Evolutionary conservation across 2,797 vertebrate genomes (phyloP).

Genomic region (Sebastes variabilis): DNA sequence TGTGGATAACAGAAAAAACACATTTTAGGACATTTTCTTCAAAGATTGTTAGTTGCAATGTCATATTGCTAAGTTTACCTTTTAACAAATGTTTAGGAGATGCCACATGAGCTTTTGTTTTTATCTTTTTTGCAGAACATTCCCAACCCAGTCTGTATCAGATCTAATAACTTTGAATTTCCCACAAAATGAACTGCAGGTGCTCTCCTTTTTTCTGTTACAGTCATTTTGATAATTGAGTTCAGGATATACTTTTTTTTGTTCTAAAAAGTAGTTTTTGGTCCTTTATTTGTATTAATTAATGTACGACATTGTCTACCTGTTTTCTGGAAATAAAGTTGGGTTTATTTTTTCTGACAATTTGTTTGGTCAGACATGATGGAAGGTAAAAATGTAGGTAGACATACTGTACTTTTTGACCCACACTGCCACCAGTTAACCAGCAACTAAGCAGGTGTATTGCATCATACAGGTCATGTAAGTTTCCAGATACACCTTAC

Average conservation of each 20-base stretch:
- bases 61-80: conserved; percentile 20
- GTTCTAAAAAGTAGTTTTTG: conserved; percentile 16
- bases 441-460: background rate
- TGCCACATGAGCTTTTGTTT: conserved; percentile 13
- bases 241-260: conserved; percentile 32
- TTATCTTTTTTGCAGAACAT: conserved; percentile 32
- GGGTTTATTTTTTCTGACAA: conserved; percentile 64
- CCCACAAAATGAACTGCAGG: conserved; percentile 13
- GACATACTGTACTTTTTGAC: background rate
- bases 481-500: conserved; percentile 11
- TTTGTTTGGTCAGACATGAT: conserved; percentile 2
- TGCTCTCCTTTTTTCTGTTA: conserved; percentile 28
- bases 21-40: background rate
- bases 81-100: conserved; percentile 7
- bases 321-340: conserved; percentile 69
- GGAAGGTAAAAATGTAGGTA: background rate
- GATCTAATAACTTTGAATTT: conserved; percentile 22
- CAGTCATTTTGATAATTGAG: conserved; percentile 10
- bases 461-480: background rate
- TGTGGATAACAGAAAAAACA: background rate
- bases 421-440: background rate
- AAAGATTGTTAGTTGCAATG: background rate
- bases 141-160: conserved; percentile 42
- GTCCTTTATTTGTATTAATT: conserved; percentile 26
- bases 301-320: conserved; percentile 48